A percentile compares a stretch with the other conserved stretches of the same genome.
These are phyloP conservation scores for Ormyrus nitidulus DNA, from an alignment of 2,888 invertebrate genomes.

Conservation along the genomic window DNA sequence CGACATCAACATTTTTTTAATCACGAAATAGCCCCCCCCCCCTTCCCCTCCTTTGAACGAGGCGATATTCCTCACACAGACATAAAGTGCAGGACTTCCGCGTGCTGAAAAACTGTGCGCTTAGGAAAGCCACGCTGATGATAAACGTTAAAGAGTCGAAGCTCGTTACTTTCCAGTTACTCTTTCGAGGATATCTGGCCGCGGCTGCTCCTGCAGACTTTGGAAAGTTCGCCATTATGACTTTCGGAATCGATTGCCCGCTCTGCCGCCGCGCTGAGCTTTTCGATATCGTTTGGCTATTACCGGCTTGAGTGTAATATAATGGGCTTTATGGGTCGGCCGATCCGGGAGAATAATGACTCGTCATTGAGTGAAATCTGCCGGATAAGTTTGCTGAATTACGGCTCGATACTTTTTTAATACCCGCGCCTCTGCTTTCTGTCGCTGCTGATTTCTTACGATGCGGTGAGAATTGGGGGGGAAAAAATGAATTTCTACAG, in stretches of 20 bases:
- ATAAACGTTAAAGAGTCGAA: slow-evolving; percentile 48
- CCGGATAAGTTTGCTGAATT: slow-evolving; percentile 15
- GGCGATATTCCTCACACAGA: slow-evolving; percentile 28
- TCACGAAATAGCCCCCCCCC: slow-evolving; percentile 38
- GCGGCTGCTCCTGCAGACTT: not conserved
- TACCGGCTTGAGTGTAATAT: too few relatives aligned
- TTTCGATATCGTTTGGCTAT: too few relatives aligned
- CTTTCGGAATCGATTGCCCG: slow-evolving; percentile 18
- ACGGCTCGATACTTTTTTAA: not conserved
- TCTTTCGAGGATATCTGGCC: not conserved
- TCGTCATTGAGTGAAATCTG: slow-evolving; percentile 10
- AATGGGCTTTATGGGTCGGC: not conserved
- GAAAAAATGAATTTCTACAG: too few relatives aligned
- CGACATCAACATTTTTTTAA: slow-evolving; percentile 53
- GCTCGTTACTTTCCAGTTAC: slow-evolving; percentile 36
- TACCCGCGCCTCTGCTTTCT: not conserved
- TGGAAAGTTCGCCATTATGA: not conserved
- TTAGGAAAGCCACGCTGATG: slow-evolving; percentile 11
- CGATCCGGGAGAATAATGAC: slow-evolving; percentile 19
- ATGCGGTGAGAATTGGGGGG: too few relatives aligned
- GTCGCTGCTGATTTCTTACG: too few relatives aligned
- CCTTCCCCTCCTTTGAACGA: not conserved
- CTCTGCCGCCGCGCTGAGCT: too few relatives aligned
- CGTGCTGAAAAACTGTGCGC: slow-evolving; percentile 34
- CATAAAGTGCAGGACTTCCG: not conserved